Conservation (phyloP, 2,797 vertebrate species). For the Steatocranus sp. region DNA sequence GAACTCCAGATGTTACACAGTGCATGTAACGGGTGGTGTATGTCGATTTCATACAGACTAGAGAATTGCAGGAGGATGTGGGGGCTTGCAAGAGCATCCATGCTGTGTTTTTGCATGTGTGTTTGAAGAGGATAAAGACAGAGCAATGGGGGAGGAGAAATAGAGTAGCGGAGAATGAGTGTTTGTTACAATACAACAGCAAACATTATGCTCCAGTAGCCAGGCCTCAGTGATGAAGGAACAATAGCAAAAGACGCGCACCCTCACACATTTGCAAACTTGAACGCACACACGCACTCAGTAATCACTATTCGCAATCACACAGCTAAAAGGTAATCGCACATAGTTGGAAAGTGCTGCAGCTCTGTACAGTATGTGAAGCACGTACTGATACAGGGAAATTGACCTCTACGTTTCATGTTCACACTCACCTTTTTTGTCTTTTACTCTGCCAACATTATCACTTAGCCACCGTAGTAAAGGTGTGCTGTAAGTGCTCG, state of each 20-base stretch:
- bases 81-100: background rate
- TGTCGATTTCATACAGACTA: constrained; percentile 3
- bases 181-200: constrained; percentile 46
- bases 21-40: background rate
- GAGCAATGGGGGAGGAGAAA: background rate
- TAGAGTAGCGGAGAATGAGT: constrained; percentile 6
- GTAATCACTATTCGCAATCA: constrained; percentile 43
- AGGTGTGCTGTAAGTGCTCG: constrained; percentile 59
- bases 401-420: constrained; percentile 61
- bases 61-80: background rate
- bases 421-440: constrained; percentile 44
- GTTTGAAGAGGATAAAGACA: background rate
- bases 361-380: constrained; percentile 37
- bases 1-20: constrained; percentile 7
- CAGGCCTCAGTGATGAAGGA: constrained; percentile 26
- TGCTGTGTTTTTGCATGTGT: background rate
- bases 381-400: constrained; percentile 55
- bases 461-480: constrained; percentile 52
- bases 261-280: constrained; percentile 8
- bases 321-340: constrained; percentile 49
- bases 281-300: background rate
- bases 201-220: constrained; percentile 25
- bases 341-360: constrained; percentile 12
- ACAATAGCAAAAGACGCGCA: constrained; percentile 19
- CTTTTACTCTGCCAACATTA: constrained; percentile 54